Evolutionary conservation across 2,888 invertebrate genomes (phyloP), one percentile per base, ranked within the genome.

Genomic region (Drosophila setosimentum): DNA sequence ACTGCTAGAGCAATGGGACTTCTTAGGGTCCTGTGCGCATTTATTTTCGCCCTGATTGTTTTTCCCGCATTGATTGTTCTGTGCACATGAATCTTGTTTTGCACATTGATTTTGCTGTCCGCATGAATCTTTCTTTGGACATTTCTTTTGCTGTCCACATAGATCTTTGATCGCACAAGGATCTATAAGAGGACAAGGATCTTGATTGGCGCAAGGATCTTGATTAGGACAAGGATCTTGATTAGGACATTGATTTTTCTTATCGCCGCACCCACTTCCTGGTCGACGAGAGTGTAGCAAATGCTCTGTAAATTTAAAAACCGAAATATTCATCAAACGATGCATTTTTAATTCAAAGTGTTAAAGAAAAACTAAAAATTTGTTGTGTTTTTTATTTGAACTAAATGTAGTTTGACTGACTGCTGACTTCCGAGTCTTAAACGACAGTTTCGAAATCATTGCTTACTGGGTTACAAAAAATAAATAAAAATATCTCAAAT

Each of bases 331-430:
- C 21, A 63, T 0, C 6, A 68, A 74, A 32, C 75, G 68, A 57
- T 60, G 60, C 75, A 74, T 74, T 48, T 7, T 67, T 4, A 30
- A 16, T 30, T 49, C 35, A 16, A 6, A 68, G 42, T 62, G 60
- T 67, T 10, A 21, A 11, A 42, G 21, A 6, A 6, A 45, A 21
- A 3, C 21, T 5, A 13, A 13, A 10, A 27, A 18, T 63, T 29
- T 51, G 5, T 7, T 8, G 42, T 10, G 21, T 24, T 37, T 40
- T 24, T 2, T 3, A 42, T 13, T 18, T 37, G 16, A 40, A 60
- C 7, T 4, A 11, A 61, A 49, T 8, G 6, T 29, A 8, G 1
- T 13, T 53, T 13, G 24, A 29, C n/a, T 27, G 18, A 51, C 6
- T 37, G 16, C 27, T 29, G 21, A 57, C 11, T n/a, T 37, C 45